Percentiles rank a stretch among this genome's conserved stretches.
Evolutionary conservation across 35 echinoderm and acorn worm genomes (phyloP).

Genomic region (Stichopus chloronotus): DNA sequence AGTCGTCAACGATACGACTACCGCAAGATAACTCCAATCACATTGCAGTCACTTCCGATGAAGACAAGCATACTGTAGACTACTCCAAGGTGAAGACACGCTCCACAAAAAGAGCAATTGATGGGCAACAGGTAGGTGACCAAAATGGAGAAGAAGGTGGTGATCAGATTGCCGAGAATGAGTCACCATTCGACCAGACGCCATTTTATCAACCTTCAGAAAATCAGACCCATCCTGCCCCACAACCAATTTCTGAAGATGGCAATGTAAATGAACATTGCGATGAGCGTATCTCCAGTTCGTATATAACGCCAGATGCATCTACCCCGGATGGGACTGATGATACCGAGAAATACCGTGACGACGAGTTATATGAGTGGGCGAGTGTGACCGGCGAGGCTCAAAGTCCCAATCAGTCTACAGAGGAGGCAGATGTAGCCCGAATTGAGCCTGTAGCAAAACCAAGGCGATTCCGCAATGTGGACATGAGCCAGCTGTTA

Average conservation of each 20-base stretch:
- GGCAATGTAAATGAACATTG: not conserved
- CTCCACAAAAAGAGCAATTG: too few relatives aligned
- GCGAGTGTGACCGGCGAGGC: not conserved
- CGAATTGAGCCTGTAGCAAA: not conserved
- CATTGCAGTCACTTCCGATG: not conserved
- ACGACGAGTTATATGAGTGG: not conserved
- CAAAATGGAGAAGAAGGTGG: not conserved
- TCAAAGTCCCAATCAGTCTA: not conserved
- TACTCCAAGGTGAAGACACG: too few relatives aligned
- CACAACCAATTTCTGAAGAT: not conserved
- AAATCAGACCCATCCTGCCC: not conserved
- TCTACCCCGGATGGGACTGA: not conserved
- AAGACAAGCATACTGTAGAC: not conserved
- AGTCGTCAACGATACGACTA: not conserved
- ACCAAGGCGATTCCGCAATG: not conserved
- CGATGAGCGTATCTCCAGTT: not conserved
- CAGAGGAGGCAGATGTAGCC: not conserved
- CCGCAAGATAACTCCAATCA: too few relatives aligned
- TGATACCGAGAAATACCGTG: not conserved
- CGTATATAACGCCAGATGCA: not conserved
- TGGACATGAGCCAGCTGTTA: not conserved
- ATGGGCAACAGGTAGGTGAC: not conserved
- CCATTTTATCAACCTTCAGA: not conserved
- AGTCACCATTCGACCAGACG: not conserved
- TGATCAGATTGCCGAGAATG: too few relatives aligned